Evolutionary conservation across 1,140 invertebrate species (phyloP), one percentile per base, ranked within the genome.

Genomic region (Panagrolaimus sp.): DNA sequence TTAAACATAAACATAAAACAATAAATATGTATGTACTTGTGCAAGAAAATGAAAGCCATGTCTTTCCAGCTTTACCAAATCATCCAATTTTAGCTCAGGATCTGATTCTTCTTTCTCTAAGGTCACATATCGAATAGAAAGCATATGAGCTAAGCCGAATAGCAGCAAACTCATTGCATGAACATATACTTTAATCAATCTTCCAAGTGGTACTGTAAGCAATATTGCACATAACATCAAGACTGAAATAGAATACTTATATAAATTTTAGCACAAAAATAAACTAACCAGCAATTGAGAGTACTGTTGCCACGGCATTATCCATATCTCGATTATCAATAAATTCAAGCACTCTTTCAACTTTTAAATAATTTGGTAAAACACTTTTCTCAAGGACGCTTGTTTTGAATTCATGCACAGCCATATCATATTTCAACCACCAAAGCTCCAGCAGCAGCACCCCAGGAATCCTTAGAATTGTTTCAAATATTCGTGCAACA

Each of bases 61-160:
- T 48, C 83, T 74, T 52, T 85, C 80, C 32, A 83, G 32, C 21
- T 73, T 77, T 47, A 77, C 67, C 43, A 73, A 75, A n/a, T 72
- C 69, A 47, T 82, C 76, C 28, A 78, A 70, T 66, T 76, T 74
- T 52, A 68, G 28, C 26, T 63, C 65, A 26, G 68, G 70, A 38
- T 76, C 74, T 9, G 73, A 73, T 43, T 78, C 77, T 68, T 86
- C 84, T 26, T 75, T 71, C 43, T 82, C 73, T 14, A 88, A 21
- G 2, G 52, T 58, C 3, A 58, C 52, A 24, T 58, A 58, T 21
- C 52, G 52, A 28, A 58, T 58, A n/a, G 52, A 58, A 24, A 58
- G 52, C 52, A 58, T 58, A 58, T 58, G 52, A 5, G 52, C 52
- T 12, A 58, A 28, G 5, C 21, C 52, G 5, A 58, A 26, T 21